Evolutionary conservation across 2,888 invertebrate genomes (phyloP), one percentile per base, ranked within the genome.

Genomic region (Deroplatys truncata): DNA sequence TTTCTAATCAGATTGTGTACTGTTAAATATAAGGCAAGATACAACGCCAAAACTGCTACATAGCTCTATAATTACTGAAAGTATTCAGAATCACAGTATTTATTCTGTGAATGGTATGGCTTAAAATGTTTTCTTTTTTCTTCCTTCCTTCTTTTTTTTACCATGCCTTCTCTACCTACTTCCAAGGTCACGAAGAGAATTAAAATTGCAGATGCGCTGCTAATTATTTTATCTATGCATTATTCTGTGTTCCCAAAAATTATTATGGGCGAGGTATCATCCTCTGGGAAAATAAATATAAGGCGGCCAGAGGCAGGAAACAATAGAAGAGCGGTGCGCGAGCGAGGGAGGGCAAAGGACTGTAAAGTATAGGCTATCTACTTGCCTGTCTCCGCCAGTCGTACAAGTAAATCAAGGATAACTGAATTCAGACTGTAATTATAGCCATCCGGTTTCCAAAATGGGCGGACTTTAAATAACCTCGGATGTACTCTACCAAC

Each of bases 321-420:
- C 56, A 86, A 86, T 56, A 35, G 56, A 56, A 56, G 56, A 56
- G 84, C 29, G 56, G 56, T 72, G 56, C 9, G 56, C 16, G 56
- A 20, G 35, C 35, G 28, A 56, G 28, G 84, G 31, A 31, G 85
- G 10, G 31, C 56, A 72, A 72, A 72, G 16, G 31, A 35, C 85
- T 31, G 56, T 56, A 86, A 86, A 86, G 28, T 56, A 86, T 28
- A 56, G 86, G 86, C 16, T 86, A 86, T 86, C 86, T 56, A 28
- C 28, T 28, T n/a, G 13, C 85, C 49, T 56, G 86, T 56, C n/a
- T 86, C 86, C 86, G 86, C 49, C 49, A 16, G 13, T n/a, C 28
- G 28, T 72, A 86, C 86, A 86, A 86, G 86, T 86, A 86, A 86
- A 86, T 86, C 86, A 86, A 49, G 56, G 85, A 35, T 85, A 85